phyloP scores from a whole-genome alignment of 2,888 invertebrate species.

The Drosophila mayaguana region DNA sequence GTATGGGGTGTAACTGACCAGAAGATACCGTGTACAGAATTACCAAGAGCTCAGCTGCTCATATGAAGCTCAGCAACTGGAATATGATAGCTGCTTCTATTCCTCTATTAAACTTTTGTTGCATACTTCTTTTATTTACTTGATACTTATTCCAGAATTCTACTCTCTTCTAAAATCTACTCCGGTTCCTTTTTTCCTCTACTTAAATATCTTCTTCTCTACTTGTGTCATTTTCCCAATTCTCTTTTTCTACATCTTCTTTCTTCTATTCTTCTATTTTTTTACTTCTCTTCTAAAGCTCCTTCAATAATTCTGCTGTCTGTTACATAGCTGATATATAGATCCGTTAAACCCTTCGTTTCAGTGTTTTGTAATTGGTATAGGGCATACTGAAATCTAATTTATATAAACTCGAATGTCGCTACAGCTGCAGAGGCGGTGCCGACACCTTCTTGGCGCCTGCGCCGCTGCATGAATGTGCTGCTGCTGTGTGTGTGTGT shows the following conservation, averaged over 20 bases:
- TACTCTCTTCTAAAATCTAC: no score
- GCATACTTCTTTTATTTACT: background rate
- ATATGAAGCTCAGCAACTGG: background rate
- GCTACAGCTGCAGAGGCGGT: slow-evolving; percentile 25
- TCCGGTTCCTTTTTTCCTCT: background rate
- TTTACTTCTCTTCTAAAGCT: background rate
- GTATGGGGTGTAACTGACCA: background rate
- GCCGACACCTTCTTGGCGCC: slow-evolving; percentile 55
- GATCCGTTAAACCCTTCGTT: background rate
- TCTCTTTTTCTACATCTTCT: background rate
- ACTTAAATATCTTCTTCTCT: no score
- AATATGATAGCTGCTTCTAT: background rate
- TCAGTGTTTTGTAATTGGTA: background rate
- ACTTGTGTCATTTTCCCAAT: no score
- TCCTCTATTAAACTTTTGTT: background rate
- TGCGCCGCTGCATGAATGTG: background rate
- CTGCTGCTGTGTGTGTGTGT: background rate
- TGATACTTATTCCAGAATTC: background rate
- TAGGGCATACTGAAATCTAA: slow-evolving; percentile 39
- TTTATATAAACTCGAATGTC: slow-evolving; percentile 46
- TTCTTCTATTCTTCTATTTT: background rate
- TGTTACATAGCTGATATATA: background rate
- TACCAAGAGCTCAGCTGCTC: background rate
- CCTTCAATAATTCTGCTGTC: background rate
- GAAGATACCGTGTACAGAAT: background rate